phyloP scores from a whole-genome alignment of 2,888 invertebrate genomes.

The Hypolimnas misippus region DNA sequence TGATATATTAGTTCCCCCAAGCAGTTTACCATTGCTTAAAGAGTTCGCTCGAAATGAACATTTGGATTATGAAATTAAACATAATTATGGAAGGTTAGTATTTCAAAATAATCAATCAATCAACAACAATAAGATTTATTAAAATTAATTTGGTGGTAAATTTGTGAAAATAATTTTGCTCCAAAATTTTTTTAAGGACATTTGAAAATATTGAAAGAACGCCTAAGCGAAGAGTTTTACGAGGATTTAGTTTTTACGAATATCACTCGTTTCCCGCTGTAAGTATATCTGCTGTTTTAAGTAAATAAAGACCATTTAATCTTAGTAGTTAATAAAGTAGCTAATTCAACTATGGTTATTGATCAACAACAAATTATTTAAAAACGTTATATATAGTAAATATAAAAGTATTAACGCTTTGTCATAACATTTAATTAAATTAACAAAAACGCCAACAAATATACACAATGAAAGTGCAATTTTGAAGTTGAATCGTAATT shows the following conservation, averaged over 20 bases:
- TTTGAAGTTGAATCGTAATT: neutral
- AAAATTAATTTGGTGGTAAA: neutral
- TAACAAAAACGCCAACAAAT: too few species aligned
- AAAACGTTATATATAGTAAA: too few species aligned
- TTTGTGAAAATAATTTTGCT: neutral
- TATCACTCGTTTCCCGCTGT: constrained; percentile 63
- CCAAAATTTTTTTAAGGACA: constrained; percentile 50
- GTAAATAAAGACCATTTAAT: too few species aligned
- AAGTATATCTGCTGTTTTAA: too few species aligned
- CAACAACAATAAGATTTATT: neutral
- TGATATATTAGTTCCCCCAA: constrained; percentile 65
- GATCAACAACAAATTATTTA: too few species aligned
- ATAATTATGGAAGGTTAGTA: constrained; percentile 68
- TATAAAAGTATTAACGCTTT: too few species aligned
- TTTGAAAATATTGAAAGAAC: constrained; percentile 54
- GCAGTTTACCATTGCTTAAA: constrained; percentile 49
- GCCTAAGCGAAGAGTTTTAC: constrained; percentile 57
- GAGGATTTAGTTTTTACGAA: constrained; percentile 54
- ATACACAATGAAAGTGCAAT: too few species aligned
- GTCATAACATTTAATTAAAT: too few species aligned
- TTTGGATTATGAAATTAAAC: constrained; percentile 53
- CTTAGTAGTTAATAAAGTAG: too few species aligned
- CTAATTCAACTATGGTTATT: too few species aligned
- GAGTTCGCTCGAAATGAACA: constrained; percentile 52
- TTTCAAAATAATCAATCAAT: neutral